Evolutionary conservation across 2,113 vertebrate species (phyloP), one percentile per base, ranked within the genome.

Genomic region (Grus americana): DNA sequence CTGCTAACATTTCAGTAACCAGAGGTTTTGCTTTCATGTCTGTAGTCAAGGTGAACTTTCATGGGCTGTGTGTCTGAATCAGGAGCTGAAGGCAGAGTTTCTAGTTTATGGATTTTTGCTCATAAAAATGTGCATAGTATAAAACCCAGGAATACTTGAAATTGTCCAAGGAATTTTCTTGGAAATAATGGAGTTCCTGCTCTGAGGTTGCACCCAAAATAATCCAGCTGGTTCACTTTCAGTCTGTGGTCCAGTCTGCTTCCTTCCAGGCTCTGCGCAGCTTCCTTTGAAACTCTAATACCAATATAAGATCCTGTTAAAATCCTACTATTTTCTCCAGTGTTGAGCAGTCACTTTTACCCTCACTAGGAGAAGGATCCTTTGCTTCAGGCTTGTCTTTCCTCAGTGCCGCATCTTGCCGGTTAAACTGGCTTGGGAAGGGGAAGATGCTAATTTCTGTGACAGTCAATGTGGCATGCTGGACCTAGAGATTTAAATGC

Each of bases 281-380:
- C 13, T 79, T 78, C 24, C 29, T 63, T 13, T 49, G 38, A 49
- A 76, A 62, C 5, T 5, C 24, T 59, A 12, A 30, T 34, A 10
- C 7, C 4, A 15, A 2, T 15, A 5, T 11, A 23, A 75, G 21
- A 18, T 40, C 4, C 15, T 11, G 1, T 0, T 75, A 26, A 86
- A 72, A 5, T 36, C 20, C 18, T 11, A 2, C 11, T 23, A 0
- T 50, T 80, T 72, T 32, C 12, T 54, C 9, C 59, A 49, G 15
- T 12, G n/a, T 10, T 70, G 8, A 86, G 3, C 2, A 5, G 13
- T 54, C 27, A 59, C 6, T 62, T 79, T 58, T 15, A 12, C 9
- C 16, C 11, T 73, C 15, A 21, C 0, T 3, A 57, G 22, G 14
- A 74, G 24, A 44, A 90, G 1, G 1, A n/a, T 38, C 24, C 6